Base-by-base conservation (phyloP, 1,140 invertebrate species). In the Drosophila insularis region DNA sequence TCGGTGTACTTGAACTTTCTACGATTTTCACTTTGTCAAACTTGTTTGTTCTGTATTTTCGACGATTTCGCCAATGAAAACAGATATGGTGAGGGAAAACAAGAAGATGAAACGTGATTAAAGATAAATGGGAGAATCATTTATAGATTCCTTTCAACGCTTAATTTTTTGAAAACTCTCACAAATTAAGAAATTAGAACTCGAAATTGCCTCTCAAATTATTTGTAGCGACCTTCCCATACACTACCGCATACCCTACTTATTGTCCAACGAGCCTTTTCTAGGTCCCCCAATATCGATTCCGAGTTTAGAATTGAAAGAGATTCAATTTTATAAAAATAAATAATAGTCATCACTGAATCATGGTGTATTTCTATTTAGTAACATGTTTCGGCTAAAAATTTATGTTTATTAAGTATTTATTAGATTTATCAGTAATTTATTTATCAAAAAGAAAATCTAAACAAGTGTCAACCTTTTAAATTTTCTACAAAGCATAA, bases 51-150 rank as follows among this genome's bases (percentile, higher is more conserved):
- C 43, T 46, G 43, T 46, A 10, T 19, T 46, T 46, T 3, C 10
- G 43, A 50, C 43, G 43, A 50, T 50, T 50, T 50, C 43, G 43
- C 43, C 43, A 50, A 50, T 50, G 43, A 19, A 50, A 50, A 21
- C 17, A 21, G 17, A 50, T 50, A 50, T 4, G 2, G 17, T 19
- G 43, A 19, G 14, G 17, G 43, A 19, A 19, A 46, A 19, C 19
- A 0, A 17, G 14, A 21, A 50, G 17, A 11, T 21, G 17, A 50
- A 21, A 21, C 43, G 43, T 21, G 43, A 50, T 21, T 19, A 3
- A 50, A 21, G 43, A 6, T 50, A 11, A 50, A 50, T 50, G 8
- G 8, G 17, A 50, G 21, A 50, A 50, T 21, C 43, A 50, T 50
- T 50, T 50, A 7, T 50, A 19, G 43, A 50, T 50, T 50, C 43